Evolutionary conservation across 2,888 invertebrate genomes (phyloP), one percentile per base, ranked within the genome.

Genomic region (Anthrax anthrax): DNA sequence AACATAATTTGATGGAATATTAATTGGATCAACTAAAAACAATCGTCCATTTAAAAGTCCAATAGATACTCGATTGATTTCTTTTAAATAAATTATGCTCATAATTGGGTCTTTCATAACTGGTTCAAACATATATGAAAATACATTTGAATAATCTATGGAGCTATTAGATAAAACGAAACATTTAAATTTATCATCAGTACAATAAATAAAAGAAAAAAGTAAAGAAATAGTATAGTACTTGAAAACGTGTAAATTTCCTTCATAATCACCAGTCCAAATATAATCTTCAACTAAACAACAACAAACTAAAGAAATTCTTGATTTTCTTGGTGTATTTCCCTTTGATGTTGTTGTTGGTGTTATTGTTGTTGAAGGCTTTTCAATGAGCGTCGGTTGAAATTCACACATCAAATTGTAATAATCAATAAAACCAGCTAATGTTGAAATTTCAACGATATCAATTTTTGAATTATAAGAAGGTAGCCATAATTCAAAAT

Each of bases 221-320:
- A 2, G 13, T 4, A 23, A 13, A 23, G n/a, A 6, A 12, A 14
- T n/a, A n/a, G n/a, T 42, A 38, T 34, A 71, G 71, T 57, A 78
- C 80, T 79, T 76, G 61, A 86, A 92, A 0, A 89, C 83, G 55
- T 85, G 83, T 49, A 96, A 75, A 51, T 81, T 78, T n/a, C 91
- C 92, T 2, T 77, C 73, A 42, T 81, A 81, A 70, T 95, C 94
- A 0, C 92, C 94, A 55, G 92, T 77, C 95, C 95, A 96, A 55
- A 95, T 75, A 39, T 75, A 73, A 52, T 78, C 73, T 40, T 81
- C 83, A 2, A 90, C 81, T 14, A 81, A 77, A 59, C 87, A 88
- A 50, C 64, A 66, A 37, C 65, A 65, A 23, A 61, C 39, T 36
- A 32, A 32, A 32, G 9, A 4, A 12, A 32, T 12, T 32, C 12